Conservation (phyloP, 2,888 invertebrate genomes). For the Agapostemon virescens region DNA sequence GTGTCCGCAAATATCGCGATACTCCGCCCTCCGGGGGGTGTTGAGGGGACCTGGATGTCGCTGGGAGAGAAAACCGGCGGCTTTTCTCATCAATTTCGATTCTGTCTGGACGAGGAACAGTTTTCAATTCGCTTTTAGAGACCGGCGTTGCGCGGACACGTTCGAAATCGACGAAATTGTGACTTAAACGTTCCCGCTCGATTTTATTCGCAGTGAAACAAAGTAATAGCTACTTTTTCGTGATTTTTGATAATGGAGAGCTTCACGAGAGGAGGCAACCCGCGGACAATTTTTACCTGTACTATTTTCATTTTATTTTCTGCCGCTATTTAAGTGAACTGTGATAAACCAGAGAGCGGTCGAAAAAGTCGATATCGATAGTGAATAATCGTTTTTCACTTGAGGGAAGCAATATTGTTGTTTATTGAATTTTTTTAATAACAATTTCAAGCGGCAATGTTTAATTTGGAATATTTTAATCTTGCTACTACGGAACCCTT, state of each 20-base stretch:
- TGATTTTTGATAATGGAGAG: background rate
- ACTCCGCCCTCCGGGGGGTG: background rate
- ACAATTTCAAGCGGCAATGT: background rate
- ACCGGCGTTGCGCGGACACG: background rate
- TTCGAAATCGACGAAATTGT: background rate
- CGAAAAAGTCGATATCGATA: no score
- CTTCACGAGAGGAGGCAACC: background rate
- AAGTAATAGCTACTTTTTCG: background rate
- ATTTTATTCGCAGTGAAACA: background rate
- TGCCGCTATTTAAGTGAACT: no score
- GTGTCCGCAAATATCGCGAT: slow-evolving; percentile 46
- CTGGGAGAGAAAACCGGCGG: background rate
- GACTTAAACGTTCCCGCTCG: background rate
- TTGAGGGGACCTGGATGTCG: background rate
- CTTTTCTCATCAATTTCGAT: slow-evolving; percentile 2
- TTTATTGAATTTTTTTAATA: no score
- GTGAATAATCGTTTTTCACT: no score
- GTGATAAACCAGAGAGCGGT: no score
- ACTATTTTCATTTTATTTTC: background rate
- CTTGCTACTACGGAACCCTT: background rate
- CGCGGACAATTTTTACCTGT: background rate
- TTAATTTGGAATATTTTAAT: background rate
- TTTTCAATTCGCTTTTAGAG: slow-evolving; percentile 4
- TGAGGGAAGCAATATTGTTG: no score
- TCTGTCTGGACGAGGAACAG: slow-evolving; percentile 5